Percentiles rank a stretch among this genome's conserved stretches.
Evolutionary conservation across 2,888 invertebrate genomes (phyloP).

Genomic region (Aelia acuminata): DNA sequence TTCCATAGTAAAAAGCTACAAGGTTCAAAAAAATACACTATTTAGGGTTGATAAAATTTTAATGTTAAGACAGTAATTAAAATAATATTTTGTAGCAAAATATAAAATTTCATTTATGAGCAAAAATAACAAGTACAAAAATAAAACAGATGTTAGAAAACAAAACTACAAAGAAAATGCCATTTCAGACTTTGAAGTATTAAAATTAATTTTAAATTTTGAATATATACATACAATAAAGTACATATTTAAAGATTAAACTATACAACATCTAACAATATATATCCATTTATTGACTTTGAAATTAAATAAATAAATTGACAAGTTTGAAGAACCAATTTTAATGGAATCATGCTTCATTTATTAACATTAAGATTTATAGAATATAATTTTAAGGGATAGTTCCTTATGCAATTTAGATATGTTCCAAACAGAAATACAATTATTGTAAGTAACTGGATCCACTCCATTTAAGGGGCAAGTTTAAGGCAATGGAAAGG

Average conservation of each 20-base stretch:
- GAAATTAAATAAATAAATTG: slow-evolving; percentile 8
- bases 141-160: not conserved
- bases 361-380: not conserved
- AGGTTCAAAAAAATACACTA: not conserved
- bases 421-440: not conserved
- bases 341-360: not conserved
- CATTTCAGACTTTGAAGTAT: slow-evolving; percentile 14
- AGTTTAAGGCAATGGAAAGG: not conserved
- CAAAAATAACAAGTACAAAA: slow-evolving; percentile 16
- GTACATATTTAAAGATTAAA: not conserved
- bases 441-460: not conserved
- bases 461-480: not conserved
- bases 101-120: slow-evolving; percentile 18
- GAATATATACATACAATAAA: not conserved
- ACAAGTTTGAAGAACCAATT: not conserved
- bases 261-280: not conserved
- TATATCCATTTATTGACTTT: not conserved
- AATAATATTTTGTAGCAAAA: slow-evolving; percentile 34
- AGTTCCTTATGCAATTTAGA: not conserved
- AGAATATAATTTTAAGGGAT: not conserved
- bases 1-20: not conserved
- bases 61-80: slow-evolving; percentile 24
- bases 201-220: not conserved
- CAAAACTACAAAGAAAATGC: not conserved
- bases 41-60: slow-evolving; percentile 23